Evolutionary conservation across 2,113 vertebrate species (phyloP), one percentile per base, ranked within the genome.

Genomic region (Vidua chalybeata): DNA sequence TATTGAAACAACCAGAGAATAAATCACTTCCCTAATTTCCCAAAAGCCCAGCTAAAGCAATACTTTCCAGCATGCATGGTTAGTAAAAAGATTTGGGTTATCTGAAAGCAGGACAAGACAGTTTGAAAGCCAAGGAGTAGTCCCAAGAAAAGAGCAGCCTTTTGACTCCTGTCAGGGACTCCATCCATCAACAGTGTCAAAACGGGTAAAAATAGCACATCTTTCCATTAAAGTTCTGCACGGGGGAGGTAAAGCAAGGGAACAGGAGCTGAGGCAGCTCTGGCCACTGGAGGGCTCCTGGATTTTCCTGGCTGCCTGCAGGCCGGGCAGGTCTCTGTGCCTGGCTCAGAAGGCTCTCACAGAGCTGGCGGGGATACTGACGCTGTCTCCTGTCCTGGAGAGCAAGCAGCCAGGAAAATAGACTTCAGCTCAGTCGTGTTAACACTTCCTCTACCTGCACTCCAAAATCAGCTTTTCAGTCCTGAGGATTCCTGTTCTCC

Each of bases 201-300:
- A 90, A 66, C 1, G 46, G 61, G 37, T 83, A 85, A 94, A 94
- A 87, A 66, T 73, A 93, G 78, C 41, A 1, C 26, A 31, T 61
- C 23, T 85, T 84, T 66, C 69, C 69, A 8, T 54, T 11, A 2
- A 21, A 45, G 26, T 17, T 61, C n/a, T 46, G 11, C 46, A 19
- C 0, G 1, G 7, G 61, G 48, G 46, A 54, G 35, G 58, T 31
- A 45, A 63, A 51, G 7, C 45, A 4, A 41, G 35, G 54, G 33
- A 81, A 10, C 37, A 31, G 1, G 6, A 21, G 48, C 46, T 20
- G 41, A 55, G 63, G 86, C 52, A 43, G 63, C 51, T 87, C 27
- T 72, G 68, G 48, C 79, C 89, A 5, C 80, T 81, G 86, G 91
- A 95, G 89, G 94, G 89, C 91, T 96, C 83, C 83, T 71, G 59